Evolutionary conservation across 2,113 vertebrate species (phyloP).

Genomic region (Aramus guarauna): DNA sequence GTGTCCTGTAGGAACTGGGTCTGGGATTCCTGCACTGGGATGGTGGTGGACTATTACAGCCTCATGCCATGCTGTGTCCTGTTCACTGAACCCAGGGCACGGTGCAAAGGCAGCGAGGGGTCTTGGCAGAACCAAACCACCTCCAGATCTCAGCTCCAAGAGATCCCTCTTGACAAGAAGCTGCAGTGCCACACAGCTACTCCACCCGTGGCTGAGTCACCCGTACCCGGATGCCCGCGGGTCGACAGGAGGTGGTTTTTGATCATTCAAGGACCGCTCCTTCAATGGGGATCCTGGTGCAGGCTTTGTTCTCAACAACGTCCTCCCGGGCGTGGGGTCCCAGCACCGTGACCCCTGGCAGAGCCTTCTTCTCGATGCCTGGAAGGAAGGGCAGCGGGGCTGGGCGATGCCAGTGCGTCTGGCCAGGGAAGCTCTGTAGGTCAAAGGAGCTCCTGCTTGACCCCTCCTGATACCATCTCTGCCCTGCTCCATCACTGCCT

Average conservation of each 20-base stretch:
- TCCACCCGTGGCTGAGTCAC: not conserved
- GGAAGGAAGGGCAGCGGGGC: not conserved
- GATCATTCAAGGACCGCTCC: not conserved
- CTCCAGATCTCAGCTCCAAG: not conserved
- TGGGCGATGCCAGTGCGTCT: not conserved
- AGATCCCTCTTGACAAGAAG: not conserved
- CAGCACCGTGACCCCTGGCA: not conserved
- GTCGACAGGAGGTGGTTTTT: not conserved
- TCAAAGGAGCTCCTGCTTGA: not conserved
- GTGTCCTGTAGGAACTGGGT: not conserved
- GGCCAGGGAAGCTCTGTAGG: fast-evolving
- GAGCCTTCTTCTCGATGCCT: not conserved
- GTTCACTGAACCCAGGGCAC: not conserved
- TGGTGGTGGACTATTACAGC: not conserved
- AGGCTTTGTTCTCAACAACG: not conserved
- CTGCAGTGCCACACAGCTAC: not conserved
- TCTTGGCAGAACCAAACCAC: not conserved
- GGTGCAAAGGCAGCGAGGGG: not conserved
- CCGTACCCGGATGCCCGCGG: fast-evolving
- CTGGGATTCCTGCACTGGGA: not conserved
- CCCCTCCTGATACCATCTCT: not conserved
- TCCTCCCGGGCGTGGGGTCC: not conserved
- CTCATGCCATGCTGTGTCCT: not conserved
- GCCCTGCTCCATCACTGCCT: not conserved
- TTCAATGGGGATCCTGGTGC: not conserved